Evolutionary conservation across 2,113 vertebrate genomes (phyloP).

Genomic region (Misgurnus mizolepis): DNA sequence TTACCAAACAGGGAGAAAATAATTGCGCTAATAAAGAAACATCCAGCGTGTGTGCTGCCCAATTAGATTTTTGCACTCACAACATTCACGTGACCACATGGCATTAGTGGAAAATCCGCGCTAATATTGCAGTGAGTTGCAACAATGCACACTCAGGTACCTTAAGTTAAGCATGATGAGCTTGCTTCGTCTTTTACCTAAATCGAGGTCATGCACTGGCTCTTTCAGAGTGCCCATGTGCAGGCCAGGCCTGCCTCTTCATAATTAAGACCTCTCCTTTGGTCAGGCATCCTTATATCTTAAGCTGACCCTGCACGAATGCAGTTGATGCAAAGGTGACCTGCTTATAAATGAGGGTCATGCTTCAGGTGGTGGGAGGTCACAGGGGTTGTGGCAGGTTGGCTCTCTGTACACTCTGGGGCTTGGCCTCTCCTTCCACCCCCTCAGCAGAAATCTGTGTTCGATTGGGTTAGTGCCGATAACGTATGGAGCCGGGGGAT

Average conservation of each 20-base stretch:
- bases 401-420: constrained; percentile 64
- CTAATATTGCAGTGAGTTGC: constrained; percentile 30
- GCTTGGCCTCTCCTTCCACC: constrained; percentile 65
- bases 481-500: constrained; percentile 69
- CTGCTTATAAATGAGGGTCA: constrained; percentile 79
- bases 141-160: constrained; percentile 39
- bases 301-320: constrained; percentile 80
- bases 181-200: constrained; percentile 52
- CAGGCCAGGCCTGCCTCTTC: constrained; percentile 56
- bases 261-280: constrained; percentile 68
- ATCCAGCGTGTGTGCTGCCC: background rate
- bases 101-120: background rate
- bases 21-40: constrained; percentile 20
- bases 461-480: constrained; percentile 80
- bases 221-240: constrained; percentile 56
- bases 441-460: constrained; percentile 77
- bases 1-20: constrained; percentile 15
- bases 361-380: constrained; percentile 74
- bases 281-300: constrained; percentile 72
- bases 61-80: constrained; percentile 7
- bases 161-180: constrained; percentile 35
- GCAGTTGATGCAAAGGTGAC: constrained; percentile 78
- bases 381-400: constrained; percentile 60
- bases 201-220: constrained; percentile 57
- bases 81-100: constrained; percentile 30